Evolutionary conservation across 2,888 invertebrate genomes (phyloP).

Genomic region (Blastobasis adustella): DNA sequence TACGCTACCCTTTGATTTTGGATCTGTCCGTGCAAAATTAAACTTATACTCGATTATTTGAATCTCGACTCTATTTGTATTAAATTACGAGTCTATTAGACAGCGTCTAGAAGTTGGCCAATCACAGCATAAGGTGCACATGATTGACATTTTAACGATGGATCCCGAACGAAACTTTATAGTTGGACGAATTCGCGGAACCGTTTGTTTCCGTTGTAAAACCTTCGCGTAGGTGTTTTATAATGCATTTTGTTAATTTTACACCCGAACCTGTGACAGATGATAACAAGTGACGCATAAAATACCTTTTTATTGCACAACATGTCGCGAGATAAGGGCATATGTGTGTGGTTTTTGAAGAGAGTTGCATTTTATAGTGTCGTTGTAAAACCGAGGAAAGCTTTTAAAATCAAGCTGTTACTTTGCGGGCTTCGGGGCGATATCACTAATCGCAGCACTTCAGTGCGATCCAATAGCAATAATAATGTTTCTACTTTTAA

Average conservation of each 20-base stretch:
- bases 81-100: not conserved
- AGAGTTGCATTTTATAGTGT: conserved; percentile 10
- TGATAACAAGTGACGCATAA: conserved; percentile 5
- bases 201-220: conserved; percentile 39
- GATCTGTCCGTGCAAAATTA: not conserved
- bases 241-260: conserved; percentile 29
- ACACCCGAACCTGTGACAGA: conserved; percentile 25
- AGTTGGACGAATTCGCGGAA: conserved; percentile 59
- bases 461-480: too few relatives aligned
- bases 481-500: too few relatives aligned
- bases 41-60: not conserved
- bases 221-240: conserved; percentile 42
- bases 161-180: conserved; percentile 52
- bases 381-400: conserved; percentile 5
- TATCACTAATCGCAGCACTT: too few relatives aligned
- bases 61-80: not conserved
- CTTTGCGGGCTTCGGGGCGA: not conserved
- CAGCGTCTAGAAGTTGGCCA: not conserved
- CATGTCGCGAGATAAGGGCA: conserved; percentile 15
- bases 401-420: conserved; percentile 1
- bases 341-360: conserved; percentile 11
- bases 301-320: conserved; percentile 8
- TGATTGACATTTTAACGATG: conserved; percentile 57
- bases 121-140: conserved; percentile 23
- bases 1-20: conserved; percentile 35